Percentiles rank a stretch among this genome's conserved stretches.
These are phyloP conservation scores for Embiotoca jacksoni DNA, from an alignment of 2,113 vertebrate genomes.

Conservation along the genomic window DNA sequence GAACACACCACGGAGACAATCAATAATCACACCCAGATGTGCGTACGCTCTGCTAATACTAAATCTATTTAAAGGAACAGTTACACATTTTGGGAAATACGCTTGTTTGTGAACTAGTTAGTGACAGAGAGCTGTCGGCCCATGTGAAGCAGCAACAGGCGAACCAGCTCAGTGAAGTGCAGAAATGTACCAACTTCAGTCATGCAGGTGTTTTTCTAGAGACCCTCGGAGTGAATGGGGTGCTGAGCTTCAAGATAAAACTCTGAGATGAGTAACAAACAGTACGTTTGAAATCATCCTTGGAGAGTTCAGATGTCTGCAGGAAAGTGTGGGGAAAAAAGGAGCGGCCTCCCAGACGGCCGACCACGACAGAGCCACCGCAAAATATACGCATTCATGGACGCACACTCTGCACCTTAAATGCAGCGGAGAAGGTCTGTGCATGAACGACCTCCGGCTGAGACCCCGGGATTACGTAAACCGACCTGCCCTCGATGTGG, in stretches of 20 bases:
- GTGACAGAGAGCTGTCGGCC: background rate
- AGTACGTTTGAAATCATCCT: background rate
- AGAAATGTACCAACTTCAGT: background rate
- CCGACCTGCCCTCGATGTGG: background rate
- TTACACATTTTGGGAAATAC: too few species aligned
- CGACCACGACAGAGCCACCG: background rate
- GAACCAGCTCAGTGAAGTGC: background rate
- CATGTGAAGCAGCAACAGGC: too few species aligned
- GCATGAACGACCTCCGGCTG: background rate
- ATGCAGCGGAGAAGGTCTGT: constrained; percentile 2
- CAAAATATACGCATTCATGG: constrained; percentile 10
- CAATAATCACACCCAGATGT: background rate
- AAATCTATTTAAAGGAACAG: too few species aligned
- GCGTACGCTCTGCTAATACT: background rate
- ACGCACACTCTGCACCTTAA: constrained; percentile 16
- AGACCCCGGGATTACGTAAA: constrained; percentile 15
- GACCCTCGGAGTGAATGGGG: background rate
- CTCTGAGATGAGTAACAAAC: background rate
- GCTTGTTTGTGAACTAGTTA: background rate
- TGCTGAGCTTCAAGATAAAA: background rate
- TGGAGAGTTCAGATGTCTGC: background rate
- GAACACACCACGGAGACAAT: constrained; percentile 2
- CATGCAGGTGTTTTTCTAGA: constrained; percentile 1
- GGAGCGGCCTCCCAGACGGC: background rate
- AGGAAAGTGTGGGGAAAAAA: background rate